A percentile compares a stretch with the other conserved stretches of the same genome.
Conservation (phyloP, 2,113 vertebrate genomes). For the Syrrhaptes paradoxus region DNA sequence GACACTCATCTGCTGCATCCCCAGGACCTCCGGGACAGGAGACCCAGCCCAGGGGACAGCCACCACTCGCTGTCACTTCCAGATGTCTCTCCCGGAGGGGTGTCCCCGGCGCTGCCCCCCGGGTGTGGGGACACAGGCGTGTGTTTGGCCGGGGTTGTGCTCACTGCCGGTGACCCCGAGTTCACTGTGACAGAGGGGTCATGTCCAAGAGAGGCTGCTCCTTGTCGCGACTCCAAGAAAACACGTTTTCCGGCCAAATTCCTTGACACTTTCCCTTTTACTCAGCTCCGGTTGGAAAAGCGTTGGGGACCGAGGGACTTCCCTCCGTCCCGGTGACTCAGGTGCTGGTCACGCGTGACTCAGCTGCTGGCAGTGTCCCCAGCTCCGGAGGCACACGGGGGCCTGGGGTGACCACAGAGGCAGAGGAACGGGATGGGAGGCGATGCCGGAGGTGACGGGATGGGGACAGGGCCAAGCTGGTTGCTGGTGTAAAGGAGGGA, state of each 20-base stretch:
- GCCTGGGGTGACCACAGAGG: not conserved
- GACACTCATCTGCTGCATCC: not conserved
- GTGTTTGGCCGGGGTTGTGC: not conserved
- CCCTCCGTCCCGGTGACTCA: conserved; percentile 39
- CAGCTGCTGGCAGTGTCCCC: not conserved
- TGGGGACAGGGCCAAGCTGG: not conserved
- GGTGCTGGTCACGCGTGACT: conserved; percentile 58
- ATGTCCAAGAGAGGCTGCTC: not conserved
- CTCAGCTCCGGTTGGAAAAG: conserved; percentile 62
- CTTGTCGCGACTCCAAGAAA: not conserved
- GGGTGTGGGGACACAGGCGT: accelerated
- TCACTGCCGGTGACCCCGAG: not conserved
- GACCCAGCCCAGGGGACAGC: not conserved
- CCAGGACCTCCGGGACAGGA: not conserved
- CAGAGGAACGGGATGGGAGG: not conserved
- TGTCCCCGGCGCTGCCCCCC: accelerated
- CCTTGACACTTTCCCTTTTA: conserved; percentile 45
- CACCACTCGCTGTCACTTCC: not conserved
- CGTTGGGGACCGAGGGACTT: not conserved
- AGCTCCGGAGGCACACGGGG: not conserved
- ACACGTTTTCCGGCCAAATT: conserved; percentile 9
- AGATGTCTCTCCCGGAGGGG: accelerated
- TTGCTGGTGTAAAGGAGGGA: not conserved
- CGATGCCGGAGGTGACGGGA: not conserved
- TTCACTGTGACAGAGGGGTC: conserved; percentile 44